Evolutionary conservation across 2,888 invertebrate genomes (phyloP), one percentile per base, ranked within the genome.

Genomic region (Clunio marinus): DNA sequence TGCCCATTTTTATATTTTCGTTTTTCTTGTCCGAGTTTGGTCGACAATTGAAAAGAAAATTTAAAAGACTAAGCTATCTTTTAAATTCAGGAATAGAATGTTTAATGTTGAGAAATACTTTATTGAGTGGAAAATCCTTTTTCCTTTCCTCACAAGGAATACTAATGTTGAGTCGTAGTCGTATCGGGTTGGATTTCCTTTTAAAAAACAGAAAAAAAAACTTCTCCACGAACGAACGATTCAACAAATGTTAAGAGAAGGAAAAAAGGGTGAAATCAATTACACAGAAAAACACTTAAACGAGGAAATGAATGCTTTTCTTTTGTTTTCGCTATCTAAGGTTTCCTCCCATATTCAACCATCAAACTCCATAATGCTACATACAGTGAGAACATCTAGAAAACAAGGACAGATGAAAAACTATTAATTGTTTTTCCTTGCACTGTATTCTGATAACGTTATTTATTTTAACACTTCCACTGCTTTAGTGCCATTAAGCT

Each of bases 101-200:
- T n/a, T n/a, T n/a, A n/a, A n/a, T n/a, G n/a, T n/a, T n/a, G n/a
- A n/a, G n/a, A n/a, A 15, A 41, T 41, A 15, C 15, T 41, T 41
- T 41, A 41, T 41, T 41, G 41, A 41, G 41, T 41, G 41, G 41
- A 41, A 41, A 41, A 41, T 41, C 41, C 41, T 41, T 41, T 41
- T 41, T n/a, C 41, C 10, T n/a, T 15, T 41, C n/a, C 41, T 15
- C n/a, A 41, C n/a, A 41, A 41, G 41, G 41, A 41, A 41, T 41
- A 41, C 41, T 41, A 41, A 41, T 41, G 41, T 41, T n/a, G n/a
- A n/a, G n/a, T n/a, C n/a, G 41, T 41, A n/a, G n/a, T n/a, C 41
- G 41, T 41, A 41, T 41, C 41, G 41, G 10, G n/a, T 41, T 41
- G 41, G 15, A 41, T 41, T 41, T 41, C 15, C 15, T n/a, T n/a